These are phyloP conservation scores for Drosophila ananassae DNA, from an alignment of 1,140 invertebrate genomes.

Conservation along the genomic window DNA sequence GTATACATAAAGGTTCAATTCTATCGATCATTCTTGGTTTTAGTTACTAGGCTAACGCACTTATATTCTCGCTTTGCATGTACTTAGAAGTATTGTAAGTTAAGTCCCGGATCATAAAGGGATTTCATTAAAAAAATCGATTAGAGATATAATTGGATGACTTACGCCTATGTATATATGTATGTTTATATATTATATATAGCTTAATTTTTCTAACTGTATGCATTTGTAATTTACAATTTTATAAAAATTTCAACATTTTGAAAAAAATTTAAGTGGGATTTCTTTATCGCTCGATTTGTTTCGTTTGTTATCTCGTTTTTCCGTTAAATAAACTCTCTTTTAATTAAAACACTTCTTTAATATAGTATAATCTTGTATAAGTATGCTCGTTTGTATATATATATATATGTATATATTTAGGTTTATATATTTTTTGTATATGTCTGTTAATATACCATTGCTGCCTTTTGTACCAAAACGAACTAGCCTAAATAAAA, in stretches of 20 bases:
- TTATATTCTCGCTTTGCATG: conserved; percentile 22
- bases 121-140: conserved; percentile 22
- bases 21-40: conserved; percentile 50
- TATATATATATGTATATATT: conserved; percentile 33
- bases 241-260: conserved; percentile 41
- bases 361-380: conserved; percentile 7
- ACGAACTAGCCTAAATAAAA: conserved; percentile 65
- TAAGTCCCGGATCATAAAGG: conserved; percentile 7
- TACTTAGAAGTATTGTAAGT: conserved; percentile 18
- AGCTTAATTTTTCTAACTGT: conserved; percentile 17
- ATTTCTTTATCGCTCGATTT: conserved; percentile 27
- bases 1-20: conserved; percentile 48
- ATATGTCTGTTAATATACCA: conserved; percentile 40
- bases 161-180: conserved; percentile 23
- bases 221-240: conserved; percentile 38
- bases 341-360: conserved; percentile 6
- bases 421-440: conserved; percentile 23
- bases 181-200: conserved; percentile 26
- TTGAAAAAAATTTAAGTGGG: conserved; percentile 36
- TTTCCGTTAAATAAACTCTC: conserved; percentile 15
- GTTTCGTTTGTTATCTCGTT: background rate
- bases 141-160: conserved; percentile 19
- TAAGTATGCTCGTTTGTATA: conserved; percentile 1
- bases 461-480: conserved; percentile 61
- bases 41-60: conserved; percentile 69